Evolutionary conservation across 2,888 invertebrate genomes (phyloP).

Genomic region (Choreutis nemorana): DNA sequence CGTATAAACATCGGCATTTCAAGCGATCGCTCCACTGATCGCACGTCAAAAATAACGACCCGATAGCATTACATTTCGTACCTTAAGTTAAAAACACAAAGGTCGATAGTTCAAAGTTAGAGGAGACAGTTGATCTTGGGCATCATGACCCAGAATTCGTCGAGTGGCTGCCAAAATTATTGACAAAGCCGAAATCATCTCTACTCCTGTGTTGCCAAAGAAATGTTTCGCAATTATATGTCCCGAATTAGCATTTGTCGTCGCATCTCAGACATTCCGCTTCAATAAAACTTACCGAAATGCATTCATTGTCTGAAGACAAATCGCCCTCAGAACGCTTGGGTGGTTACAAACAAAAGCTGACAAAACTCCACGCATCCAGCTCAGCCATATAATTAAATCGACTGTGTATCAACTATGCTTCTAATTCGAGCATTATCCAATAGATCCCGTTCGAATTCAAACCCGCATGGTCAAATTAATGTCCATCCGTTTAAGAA

Average conservation of each 20-base stretch:
- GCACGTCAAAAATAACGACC: too few species aligned
- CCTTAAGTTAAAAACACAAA: too few species aligned
- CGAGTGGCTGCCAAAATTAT: conserved; percentile 53
- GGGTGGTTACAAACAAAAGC: neutral
- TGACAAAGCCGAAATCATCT: conserved; percentile 53
- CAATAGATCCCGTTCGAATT: conserved; percentile 35
- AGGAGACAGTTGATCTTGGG: conserved; percentile 26
- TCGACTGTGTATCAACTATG: conserved; percentile 11
- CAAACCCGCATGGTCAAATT: conserved; percentile 49
- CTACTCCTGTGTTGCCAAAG: conserved; percentile 35
- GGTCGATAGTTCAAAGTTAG: too few species aligned
- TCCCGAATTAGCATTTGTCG: too few species aligned
- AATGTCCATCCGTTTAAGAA: conserved; percentile 49
- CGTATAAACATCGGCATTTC: too few species aligned
- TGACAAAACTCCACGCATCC: conserved; percentile 3
- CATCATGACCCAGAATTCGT: conserved; percentile 54
- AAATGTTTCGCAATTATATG: conserved; percentile 54
- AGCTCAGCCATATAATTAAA: conserved; percentile 11
- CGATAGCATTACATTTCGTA: too few species aligned
- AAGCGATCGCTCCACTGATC: too few species aligned
- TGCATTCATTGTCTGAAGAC: conserved; percentile 4
- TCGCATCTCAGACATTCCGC: too few species aligned
- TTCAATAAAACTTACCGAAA: conserved; percentile 42
- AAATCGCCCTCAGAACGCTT: neutral
- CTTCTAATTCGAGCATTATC: conserved; percentile 26